Percentiles rank a stretch among this genome's conserved stretches.
phyloP scores from a whole-genome alignment of 2,797 vertebrate genomes.

The Rhinatrema bivittatum region DNA sequence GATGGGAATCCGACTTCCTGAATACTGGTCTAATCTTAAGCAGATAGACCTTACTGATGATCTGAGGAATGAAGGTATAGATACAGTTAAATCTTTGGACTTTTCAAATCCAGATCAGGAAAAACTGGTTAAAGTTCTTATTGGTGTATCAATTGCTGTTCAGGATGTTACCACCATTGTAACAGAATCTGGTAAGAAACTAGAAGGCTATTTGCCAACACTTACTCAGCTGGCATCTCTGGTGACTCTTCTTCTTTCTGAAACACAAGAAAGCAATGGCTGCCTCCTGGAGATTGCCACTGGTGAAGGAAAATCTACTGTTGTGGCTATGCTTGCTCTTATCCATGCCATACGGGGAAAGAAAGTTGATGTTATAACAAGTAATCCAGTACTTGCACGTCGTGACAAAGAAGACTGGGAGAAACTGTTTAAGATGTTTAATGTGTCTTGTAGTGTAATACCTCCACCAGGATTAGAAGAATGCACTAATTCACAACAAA shows the following conservation, averaged over 20 bases:
- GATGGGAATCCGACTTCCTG: constrained; percentile 5
- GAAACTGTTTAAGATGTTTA: constrained; percentile 22
- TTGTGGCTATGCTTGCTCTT: constrained; percentile 25
- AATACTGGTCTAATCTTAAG: too few species aligned
- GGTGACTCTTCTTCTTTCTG: constrained; percentile 15
- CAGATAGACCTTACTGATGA: neutral
- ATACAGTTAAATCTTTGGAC: constrained; percentile 4
- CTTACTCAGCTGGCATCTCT: constrained; percentile 22
- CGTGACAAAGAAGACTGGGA: constrained; percentile 26
- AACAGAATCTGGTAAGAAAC: neutral
- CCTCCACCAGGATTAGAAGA: constrained; percentile 5
- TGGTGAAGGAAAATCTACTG: constrained; percentile 32
- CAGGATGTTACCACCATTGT: constrained; percentile 1
- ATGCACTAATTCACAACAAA: neutral
- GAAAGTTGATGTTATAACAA: constrained; percentile 35
- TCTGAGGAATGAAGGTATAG: constrained; percentile 1
- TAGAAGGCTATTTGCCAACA: constrained; percentile 23
- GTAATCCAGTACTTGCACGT: constrained; percentile 22
- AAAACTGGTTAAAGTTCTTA: constrained; percentile 4
- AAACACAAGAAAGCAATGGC: constrained; percentile 6
- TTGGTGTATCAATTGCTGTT: constrained; percentile 13
- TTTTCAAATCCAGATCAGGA: constrained; percentile 6
- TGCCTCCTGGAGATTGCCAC: constrained; percentile 33
- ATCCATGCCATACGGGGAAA: constrained; percentile 24
- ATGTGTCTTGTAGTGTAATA: constrained; percentile 18